Evolutionary conservation across 2,888 invertebrate species (phyloP).

Genomic region (Mechanitis messenoides): DNA sequence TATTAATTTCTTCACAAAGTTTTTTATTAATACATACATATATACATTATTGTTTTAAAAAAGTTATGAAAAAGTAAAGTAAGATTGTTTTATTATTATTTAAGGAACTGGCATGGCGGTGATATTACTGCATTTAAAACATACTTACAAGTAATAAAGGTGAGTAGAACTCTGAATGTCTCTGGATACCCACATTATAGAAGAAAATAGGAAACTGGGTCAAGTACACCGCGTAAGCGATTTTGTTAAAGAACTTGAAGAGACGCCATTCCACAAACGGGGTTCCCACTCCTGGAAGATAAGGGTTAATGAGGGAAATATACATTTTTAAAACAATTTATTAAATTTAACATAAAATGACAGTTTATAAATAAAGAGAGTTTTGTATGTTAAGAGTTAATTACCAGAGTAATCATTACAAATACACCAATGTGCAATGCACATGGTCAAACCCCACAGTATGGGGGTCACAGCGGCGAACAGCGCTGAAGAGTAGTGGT

Average conservation of each 20-base stretch:
- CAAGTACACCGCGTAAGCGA: slow-evolving; percentile 78
- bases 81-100: too few relatives aligned
- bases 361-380: too few relatives aligned
- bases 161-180: slow-evolving; percentile 68
- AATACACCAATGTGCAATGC: slow-evolving; percentile 71
- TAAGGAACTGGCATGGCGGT: neutral
- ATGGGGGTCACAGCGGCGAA: slow-evolving; percentile 77
- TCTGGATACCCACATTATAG: slow-evolving; percentile 78
- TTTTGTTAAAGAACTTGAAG: slow-evolving; percentile 77
- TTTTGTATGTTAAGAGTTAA: slow-evolving; percentile 16
- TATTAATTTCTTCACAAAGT: neutral
- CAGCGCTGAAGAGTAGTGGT: slow-evolving; percentile 67
- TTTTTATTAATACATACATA: too few relatives aligned
- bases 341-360: too few relatives aligned
- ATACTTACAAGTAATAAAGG: slow-evolving; percentile 69
- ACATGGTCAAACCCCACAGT: slow-evolving; percentile 74
- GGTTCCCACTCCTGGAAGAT: slow-evolving; percentile 56
- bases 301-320: neutral
- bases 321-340: neutral
- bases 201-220: slow-evolving; percentile 80
- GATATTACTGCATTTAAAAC: slow-evolving; percentile 6
- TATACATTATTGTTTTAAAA: too few relatives aligned
- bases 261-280: slow-evolving; percentile 69
- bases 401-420: slow-evolving; percentile 73
- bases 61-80: too few relatives aligned